These are phyloP conservation scores for Rotaria socialis DNA, from an alignment of 2,888 invertebrate genomes.

Conservation along the genomic window DNA sequence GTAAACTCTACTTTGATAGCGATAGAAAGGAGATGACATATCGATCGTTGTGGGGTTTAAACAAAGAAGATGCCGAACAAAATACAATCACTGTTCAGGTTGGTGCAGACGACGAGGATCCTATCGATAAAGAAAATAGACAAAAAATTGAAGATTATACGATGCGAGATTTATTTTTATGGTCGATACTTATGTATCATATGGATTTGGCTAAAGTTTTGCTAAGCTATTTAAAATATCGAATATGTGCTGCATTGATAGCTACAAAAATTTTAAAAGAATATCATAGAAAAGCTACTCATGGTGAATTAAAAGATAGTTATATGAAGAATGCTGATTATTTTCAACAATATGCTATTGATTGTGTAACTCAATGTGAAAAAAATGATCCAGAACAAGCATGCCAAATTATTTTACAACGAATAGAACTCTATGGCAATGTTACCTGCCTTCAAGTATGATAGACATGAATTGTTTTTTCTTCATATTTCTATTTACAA, in stretches of 20 bases:
- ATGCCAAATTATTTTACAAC: conserved; percentile 15
- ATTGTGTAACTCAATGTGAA: not conserved
- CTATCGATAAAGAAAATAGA: not conserved
- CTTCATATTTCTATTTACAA: too few species aligned
- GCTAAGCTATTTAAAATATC: not conserved
- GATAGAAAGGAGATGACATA: not conserved
- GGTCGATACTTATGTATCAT: conserved; percentile 16
- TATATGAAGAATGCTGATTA: not conserved
- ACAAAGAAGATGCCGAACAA: not conserved
- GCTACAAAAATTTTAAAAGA: conserved; percentile 31
- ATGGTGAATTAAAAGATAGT: not conserved
- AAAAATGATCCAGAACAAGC: not conserved
- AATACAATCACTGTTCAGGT: not conserved
- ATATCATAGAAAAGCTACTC: not conserved
- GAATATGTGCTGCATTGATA: conserved; percentile 20
- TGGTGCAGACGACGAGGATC: too few species aligned
- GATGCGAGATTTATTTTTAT: conserved; percentile 3
- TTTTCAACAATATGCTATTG: conserved; percentile 11
- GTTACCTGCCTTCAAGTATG: not conserved
- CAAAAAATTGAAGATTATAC: not conserved
- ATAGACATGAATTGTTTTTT: too few species aligned
- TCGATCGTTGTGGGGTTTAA: not conserved
- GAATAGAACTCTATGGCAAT: not conserved
- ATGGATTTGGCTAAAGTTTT: not conserved
- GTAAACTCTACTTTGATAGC: not conserved